Percentiles rank a stretch among this genome's conserved stretches.
Evolutionary conservation across 2,888 invertebrate species (phyloP).

Genomic region (Pherbina coryleti): DNA sequence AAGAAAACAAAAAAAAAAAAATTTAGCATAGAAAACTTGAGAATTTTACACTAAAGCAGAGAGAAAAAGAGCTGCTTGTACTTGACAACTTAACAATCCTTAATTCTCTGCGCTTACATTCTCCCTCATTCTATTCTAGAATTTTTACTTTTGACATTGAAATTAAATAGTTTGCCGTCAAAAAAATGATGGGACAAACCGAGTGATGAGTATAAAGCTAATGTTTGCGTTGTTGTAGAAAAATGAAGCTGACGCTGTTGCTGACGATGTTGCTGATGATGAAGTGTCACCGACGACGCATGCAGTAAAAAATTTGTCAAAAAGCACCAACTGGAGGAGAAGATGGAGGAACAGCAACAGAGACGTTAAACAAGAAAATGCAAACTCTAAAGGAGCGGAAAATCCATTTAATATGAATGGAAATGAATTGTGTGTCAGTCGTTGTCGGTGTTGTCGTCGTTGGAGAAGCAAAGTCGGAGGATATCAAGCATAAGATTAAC

Average conservation of each 20-base stretch:
- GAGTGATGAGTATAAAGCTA: background rate
- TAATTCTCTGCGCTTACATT: background rate
- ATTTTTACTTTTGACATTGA: conserved; percentile 45
- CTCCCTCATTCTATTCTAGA: background rate
- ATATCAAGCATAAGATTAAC: background rate
- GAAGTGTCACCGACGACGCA: background rate
- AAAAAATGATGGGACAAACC: background rate
- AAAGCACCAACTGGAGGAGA: background rate
- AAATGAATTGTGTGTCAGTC: conserved; percentile 21
- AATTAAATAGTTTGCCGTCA: conserved; percentile 49
- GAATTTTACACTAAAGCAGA: too few species aligned
- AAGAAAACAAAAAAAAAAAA: too few species aligned
- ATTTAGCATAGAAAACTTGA: too few species aligned
- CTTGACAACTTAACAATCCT: background rate
- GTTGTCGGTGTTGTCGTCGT: background rate
- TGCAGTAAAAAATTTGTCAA: background rate
- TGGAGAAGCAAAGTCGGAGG: background rate
- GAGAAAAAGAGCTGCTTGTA: too few species aligned
- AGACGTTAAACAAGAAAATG: background rate
- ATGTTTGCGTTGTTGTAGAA: background rate
- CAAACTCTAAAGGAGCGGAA: conserved; percentile 2
- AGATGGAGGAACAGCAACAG: background rate
- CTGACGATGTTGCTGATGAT: background rate
- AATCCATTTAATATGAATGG: conserved; percentile 16
- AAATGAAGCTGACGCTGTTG: background rate